These are phyloP conservation scores for Cotesia typhae DNA, from an alignment of 1,140 invertebrate species.

Conservation along the genomic window DNA sequence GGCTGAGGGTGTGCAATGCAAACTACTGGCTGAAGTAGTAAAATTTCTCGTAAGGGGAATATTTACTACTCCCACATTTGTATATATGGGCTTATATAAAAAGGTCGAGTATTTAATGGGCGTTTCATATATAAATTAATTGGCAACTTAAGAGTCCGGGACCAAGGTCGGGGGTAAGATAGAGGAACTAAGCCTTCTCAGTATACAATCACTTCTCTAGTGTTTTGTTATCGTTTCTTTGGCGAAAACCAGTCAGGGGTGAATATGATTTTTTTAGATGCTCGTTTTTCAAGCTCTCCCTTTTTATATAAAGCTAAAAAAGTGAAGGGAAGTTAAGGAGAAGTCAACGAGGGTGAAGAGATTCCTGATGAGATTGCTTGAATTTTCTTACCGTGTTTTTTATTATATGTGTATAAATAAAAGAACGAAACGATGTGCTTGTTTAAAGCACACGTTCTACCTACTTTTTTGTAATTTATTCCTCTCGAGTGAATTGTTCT, in stretches of 20 bases:
- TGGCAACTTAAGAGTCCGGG: constrained; percentile 37
- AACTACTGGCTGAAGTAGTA: constrained; percentile 18
- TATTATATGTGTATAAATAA: constrained; percentile 11
- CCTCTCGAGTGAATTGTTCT: too few relatives aligned
- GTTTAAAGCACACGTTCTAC: background rate
- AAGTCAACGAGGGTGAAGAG: constrained; percentile 31
- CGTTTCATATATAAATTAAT: constrained; percentile 41
- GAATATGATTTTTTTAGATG: constrained; percentile 37
- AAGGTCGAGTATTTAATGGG: constrained; percentile 41
- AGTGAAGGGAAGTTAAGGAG: background rate
- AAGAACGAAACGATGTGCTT: too few relatives aligned
- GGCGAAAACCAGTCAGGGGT: background rate
- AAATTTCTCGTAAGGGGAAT: constrained; percentile 36
- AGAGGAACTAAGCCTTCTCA: background rate
- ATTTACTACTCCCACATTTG: too few relatives aligned
- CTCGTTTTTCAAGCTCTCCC: constrained; percentile 33
- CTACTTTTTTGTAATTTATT: constrained; percentile 8
- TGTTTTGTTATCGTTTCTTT: constrained; percentile 12
- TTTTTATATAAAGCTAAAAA: constrained; percentile 7
- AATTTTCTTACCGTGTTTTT: constrained; percentile 30
- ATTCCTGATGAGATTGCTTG: constrained; percentile 27
- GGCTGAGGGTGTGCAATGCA: background rate
- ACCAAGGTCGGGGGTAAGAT: constrained; percentile 2
- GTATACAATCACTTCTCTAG: background rate
- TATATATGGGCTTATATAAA: too few relatives aligned